A percentile compares a stretch with the other conserved stretches of the same genome.
Evolutionary conservation across 2,888 invertebrate genomes (phyloP).

Genomic region (Eupithecia tripunctaria): DNA sequence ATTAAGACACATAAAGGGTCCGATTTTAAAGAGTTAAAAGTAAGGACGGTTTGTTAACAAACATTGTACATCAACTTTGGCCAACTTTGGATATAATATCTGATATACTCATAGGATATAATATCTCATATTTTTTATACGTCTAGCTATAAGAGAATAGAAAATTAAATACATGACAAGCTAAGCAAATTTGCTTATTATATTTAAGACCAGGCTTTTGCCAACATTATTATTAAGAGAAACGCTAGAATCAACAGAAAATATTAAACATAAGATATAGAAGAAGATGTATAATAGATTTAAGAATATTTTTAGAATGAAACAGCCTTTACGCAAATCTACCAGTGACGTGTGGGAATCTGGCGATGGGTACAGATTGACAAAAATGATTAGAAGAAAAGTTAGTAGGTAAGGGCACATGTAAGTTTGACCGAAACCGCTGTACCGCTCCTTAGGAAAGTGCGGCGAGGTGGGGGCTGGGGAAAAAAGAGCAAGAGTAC

Average conservation of each 20-base stretch:
- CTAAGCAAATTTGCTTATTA: background rate
- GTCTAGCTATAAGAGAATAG: background rate
- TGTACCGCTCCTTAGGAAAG: too few relatives aligned
- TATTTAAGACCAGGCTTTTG: slow-evolving; percentile 41
- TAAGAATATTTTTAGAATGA: background rate
- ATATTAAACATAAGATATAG: slow-evolving; percentile 2
- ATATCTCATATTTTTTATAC: background rate
- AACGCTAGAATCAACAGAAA: background rate
- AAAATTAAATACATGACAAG: background rate
- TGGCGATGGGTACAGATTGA: background rate
- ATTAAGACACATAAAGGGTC: too few relatives aligned
- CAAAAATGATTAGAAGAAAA: background rate
- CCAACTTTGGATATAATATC: too few relatives aligned
- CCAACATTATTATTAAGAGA: slow-evolving; percentile 25
- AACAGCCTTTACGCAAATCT: background rate
- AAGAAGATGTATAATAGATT: background rate
- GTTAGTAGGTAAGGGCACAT: too few relatives aligned
- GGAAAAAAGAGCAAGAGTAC: too few relatives aligned
- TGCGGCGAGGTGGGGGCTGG: too few relatives aligned
- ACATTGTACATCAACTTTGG: too few relatives aligned
- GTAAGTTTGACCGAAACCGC: too few relatives aligned
- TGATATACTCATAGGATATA: background rate
- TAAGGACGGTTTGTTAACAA: too few relatives aligned
- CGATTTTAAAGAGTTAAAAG: too few relatives aligned
- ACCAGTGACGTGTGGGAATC: background rate